Base-by-base conservation (phyloP, 2,888 invertebrate species). In the Lottia gigantea region DNA sequence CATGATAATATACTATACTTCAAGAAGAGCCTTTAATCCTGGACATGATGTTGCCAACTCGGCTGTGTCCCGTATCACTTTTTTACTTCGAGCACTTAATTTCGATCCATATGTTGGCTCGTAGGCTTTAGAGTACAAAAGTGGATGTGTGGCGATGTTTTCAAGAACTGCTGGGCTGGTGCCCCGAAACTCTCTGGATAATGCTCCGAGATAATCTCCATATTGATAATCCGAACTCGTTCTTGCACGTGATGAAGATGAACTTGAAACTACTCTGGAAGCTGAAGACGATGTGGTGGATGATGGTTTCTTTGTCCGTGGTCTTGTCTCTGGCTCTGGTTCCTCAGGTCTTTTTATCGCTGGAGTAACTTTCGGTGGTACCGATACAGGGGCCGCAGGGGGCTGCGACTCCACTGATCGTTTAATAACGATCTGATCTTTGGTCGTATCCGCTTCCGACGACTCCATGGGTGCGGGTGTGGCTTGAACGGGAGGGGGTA, bases 1-100 rank as follows among this genome's bases (percentile, higher is more conserved):
- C 25, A 25, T 40, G 2, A 70, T 64, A 62, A 14, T 62, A 19
- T 71, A 71, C 71, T 69, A 79, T 85, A 87, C 87, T 81, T 87
- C 87, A 75, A 85, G 82, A 66, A 86, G 71, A 64, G 74, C 72
- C 71, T 83, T 82, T 19, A 87, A 80, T 75, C 85, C 87, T 1
- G 86, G 87, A 2, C 84, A 78, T 8, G 77, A 66, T 31, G 81
- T 63, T 7, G 81, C 82, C 31, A 86, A 74, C 25, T 87, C 86
- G 15, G 82, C 79, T 2, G 85, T 80, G 55, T 85, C 83, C n/a
- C 86, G 76, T 68, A 86, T 81, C 40, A 83, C 81, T 73, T 81
- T 82, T 71, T 81, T 79, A 71, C 86, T 86, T 55, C 80, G 75
- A 8, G 81, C 78, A 76, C 85, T 86, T 12, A 87, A 68, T 64